A percentile compares a stretch with the other conserved stretches of the same genome.
phyloP scores from a whole-genome alignment of 1,140 invertebrate species.

The Berghia stephanieae region DNA sequence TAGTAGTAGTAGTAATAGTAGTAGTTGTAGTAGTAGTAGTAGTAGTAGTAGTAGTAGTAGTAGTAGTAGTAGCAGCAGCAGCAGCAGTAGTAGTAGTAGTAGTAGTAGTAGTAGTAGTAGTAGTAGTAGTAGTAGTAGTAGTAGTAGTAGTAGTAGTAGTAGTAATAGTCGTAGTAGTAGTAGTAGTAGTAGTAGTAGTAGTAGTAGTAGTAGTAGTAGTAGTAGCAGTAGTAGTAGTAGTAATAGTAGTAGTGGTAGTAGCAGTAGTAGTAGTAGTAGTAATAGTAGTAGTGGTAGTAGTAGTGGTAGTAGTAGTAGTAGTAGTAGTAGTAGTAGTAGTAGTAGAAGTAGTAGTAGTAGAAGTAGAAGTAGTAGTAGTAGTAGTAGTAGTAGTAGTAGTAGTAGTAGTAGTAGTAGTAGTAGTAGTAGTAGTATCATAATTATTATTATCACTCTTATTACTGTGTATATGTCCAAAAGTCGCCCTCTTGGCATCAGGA shows the following conservation, averaged over 20 bases:
- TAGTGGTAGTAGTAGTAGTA: neutral
- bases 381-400: neutral
- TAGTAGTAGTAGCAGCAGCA: conserved; percentile 2
- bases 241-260: conserved; percentile 2
- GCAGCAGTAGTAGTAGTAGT: conserved; percentile 1
- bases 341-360: neutral
- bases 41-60: neutral
- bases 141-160: too few species aligned
- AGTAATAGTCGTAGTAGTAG: too few species aligned
- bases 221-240: conserved; percentile 1
- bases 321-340: conserved; percentile 2
- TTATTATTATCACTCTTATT: too few species aligned
- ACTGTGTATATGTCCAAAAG: too few species aligned
- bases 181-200: too few species aligned
- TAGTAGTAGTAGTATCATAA: too few species aligned
- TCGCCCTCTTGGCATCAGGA: too few species aligned
- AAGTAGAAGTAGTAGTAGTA: neutral
- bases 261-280: conserved; percentile 2
- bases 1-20: neutral
- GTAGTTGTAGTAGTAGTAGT: neutral
- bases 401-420: conserved; percentile 2
- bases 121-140: too few species aligned
- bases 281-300: conserved; percentile 2
- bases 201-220: conserved; percentile 2
- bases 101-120: neutral